phyloP scores from a whole-genome alignment of 2,113 vertebrate species.

The Chunga burmeisteri region DNA sequence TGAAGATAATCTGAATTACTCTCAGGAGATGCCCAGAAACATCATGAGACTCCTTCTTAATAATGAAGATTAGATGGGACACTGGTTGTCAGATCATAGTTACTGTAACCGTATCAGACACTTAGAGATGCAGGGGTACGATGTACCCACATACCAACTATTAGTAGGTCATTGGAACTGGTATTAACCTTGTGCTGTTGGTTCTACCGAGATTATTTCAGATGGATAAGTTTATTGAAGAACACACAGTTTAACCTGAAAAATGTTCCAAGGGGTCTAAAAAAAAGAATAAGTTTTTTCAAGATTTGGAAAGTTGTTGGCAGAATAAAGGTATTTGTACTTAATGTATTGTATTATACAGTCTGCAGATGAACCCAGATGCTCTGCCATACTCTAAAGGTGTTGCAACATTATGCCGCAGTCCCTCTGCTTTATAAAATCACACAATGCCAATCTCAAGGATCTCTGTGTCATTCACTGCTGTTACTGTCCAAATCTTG shows the following conservation, averaged over 20 bases:
- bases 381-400: background rate
- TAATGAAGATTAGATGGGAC: background rate
- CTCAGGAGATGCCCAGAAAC: background rate
- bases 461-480: background rate
- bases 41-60: background rate
- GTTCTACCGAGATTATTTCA: background rate
- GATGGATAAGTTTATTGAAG: background rate
- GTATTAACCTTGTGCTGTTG: background rate
- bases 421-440: background rate
- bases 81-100: background rate
- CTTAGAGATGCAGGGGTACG: background rate
- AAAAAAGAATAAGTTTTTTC: background rate
- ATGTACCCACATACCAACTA: background rate
- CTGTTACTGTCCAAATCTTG: background rate
- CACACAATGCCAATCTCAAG: background rate
- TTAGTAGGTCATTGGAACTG: background rate
- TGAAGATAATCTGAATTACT: background rate
- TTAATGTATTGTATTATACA: too few species aligned
- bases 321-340: background rate
- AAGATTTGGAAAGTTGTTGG: background rate
- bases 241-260: background rate
- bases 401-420: background rate
- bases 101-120: background rate
- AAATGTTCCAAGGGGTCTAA: background rate
- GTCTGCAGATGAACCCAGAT: fast-evolving